These are phyloP conservation scores for Rissa tridactyla DNA, from an alignment of 2,113 vertebrate species.

Conservation along the genomic window DNA sequence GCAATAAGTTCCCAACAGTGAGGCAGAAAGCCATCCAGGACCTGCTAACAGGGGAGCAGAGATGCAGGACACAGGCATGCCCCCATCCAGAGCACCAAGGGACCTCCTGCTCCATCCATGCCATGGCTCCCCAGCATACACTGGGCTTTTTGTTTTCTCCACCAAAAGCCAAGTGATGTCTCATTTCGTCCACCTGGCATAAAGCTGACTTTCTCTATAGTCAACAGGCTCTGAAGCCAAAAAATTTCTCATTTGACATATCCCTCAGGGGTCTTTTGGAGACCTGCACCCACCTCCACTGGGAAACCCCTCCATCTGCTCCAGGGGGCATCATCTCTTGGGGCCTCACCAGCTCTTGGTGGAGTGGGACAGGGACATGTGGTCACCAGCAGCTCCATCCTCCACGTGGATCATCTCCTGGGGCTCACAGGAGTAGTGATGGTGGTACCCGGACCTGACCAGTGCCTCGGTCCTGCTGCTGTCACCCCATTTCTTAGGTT, in stretches of 20 bases:
- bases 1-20: not conserved
- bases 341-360: not conserved
- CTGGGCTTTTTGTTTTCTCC: not conserved
- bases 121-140: not conserved
- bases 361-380: not conserved
- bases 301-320: not conserved
- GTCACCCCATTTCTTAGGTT: not conserved
- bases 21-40: not conserved
- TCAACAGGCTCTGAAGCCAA: not conserved
- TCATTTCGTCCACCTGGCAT: not conserved
- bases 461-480: not conserved
- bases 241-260: not conserved
- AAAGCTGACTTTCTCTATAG: not conserved
- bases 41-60: not conserved
- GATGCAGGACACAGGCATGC: not conserved
- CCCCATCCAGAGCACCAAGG: not conserved
- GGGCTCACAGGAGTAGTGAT: not conserved
- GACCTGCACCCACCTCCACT: not conserved
- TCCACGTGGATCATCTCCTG: not conserved
- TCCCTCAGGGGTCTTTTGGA: not conserved
- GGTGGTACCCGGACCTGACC: accelerated
- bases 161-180: not conserved
- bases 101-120: not conserved
- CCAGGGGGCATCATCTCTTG: not conserved
- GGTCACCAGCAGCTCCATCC: not conserved